These are phyloP conservation scores for cat (Felis catus) DNA, from an alignment of 2,113 vertebrate species.

Conservation along the genomic window F.catus_Fca126_mat1.0 CM031413.1:117361501-117362000, in stretches of 20 bases:
- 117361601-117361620: background rate
- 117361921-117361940: slow-evolving; percentile 26
- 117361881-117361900: slow-evolving; percentile 56
- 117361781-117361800: background rate
- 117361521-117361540: background rate
- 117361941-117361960: slow-evolving; percentile 19
- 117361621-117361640: background rate
- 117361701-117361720: slow-evolving; percentile 2
- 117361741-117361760: background rate
- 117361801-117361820: background rate
- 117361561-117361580: background rate
- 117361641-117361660: slow-evolving; percentile 16
- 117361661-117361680: background rate
- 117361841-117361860: background rate
- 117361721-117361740: slow-evolving; percentile 16
- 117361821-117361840: slow-evolving; percentile 23
- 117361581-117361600: background rate
- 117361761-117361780: background rate
- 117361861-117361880: slow-evolving; percentile 39
- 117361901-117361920: slow-evolving; percentile 52
- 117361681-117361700: background rate
- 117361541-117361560: background rate
- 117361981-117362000: slow-evolving; percentile 60
- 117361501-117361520: slow-evolving; percentile 11
- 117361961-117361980: slow-evolving; percentile 53